These are phyloP conservation scores for Xiphophorus couchianus DNA, from an alignment of 2,113 vertebrate species.

Conservation along the genomic window DNA sequence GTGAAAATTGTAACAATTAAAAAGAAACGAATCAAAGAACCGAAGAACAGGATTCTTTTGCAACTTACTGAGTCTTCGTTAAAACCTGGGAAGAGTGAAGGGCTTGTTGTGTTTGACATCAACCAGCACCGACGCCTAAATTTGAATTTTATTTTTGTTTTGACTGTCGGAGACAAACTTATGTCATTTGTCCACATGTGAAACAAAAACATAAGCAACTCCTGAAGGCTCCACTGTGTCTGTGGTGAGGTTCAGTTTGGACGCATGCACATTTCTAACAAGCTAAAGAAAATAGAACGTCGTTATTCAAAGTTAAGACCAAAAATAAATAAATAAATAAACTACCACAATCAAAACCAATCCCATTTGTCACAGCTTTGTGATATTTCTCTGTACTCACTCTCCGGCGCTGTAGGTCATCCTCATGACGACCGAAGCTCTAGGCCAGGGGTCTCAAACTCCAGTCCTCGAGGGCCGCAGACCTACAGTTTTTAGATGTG, in stretches of 20 bases:
- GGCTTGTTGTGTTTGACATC: no score
- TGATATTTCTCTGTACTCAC: constrained; percentile 75
- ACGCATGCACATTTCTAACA: not conserved
- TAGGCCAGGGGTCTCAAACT: no score
- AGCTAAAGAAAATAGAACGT: not conserved
- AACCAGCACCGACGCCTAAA: no score
- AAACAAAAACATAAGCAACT: not conserved
- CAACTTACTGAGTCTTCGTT: no score
- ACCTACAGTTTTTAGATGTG: no score
- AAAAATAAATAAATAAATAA: not conserved
- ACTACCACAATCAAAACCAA: no score
- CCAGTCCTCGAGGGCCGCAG: no score
- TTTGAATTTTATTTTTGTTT: not conserved
- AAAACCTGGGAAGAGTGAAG: no score
- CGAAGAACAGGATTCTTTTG: no score
- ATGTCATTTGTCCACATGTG: not conserved
- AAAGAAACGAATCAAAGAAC: no score
- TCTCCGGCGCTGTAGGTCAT: constrained; percentile 79
- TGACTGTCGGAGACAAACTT: not conserved
- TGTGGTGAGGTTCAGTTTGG: not conserved
- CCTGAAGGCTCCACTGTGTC: not conserved
- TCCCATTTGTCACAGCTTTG: no score
- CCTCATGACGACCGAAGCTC: constrained; percentile 73
- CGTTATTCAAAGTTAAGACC: not conserved
- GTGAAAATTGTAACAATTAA: no score